phyloP scores from a whole-genome alignment of 2,797 vertebrate genomes.

The Gymnodraco acuticeps region DNA sequence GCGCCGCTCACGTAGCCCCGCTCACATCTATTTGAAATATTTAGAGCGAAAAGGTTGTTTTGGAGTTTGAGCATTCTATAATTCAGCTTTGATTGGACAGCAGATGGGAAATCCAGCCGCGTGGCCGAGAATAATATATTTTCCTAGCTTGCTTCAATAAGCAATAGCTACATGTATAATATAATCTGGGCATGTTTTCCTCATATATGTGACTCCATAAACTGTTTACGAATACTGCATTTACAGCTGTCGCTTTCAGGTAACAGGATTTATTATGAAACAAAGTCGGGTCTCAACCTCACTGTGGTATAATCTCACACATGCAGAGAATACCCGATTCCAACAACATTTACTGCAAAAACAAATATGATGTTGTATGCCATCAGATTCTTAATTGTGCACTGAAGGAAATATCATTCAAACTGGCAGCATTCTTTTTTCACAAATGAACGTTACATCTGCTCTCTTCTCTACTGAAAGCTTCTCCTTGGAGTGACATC shows the following conservation, averaged over 20 bases:
- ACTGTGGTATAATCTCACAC: too few species aligned
- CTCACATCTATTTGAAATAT: conserved; percentile 72
- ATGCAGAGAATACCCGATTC: too few species aligned
- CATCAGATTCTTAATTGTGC: too few species aligned
- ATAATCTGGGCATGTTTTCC: conserved; percentile 15
- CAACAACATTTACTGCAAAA: too few species aligned
- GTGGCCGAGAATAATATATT: conserved; percentile 39
- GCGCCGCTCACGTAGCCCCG: conserved; percentile 38
- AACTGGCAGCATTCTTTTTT: too few species aligned
- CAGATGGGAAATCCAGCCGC: conserved; percentile 60
- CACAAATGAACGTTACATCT: too few species aligned
- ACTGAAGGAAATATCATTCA: too few species aligned
- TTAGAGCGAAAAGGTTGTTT: conserved; percentile 65
- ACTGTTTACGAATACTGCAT: conserved; percentile 46
- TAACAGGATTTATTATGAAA: conserved; percentile 48
- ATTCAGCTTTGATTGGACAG: conserved; percentile 68
- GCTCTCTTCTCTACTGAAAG: too few species aligned
- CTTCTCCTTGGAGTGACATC: too few species aligned
- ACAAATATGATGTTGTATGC: too few species aligned
- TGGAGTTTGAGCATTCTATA: conserved; percentile 58
- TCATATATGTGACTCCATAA: conserved; percentile 28
- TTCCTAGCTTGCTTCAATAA: conserved; percentile 31
- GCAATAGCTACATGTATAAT: too few species aligned
- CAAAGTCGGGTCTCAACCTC: conserved; percentile 26
- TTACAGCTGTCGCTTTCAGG: conserved; percentile 25